Evolutionary conservation across 2,888 invertebrate genomes (phyloP), one percentile per base, ranked within the genome.

Genomic region (Baccha elongata): DNA sequence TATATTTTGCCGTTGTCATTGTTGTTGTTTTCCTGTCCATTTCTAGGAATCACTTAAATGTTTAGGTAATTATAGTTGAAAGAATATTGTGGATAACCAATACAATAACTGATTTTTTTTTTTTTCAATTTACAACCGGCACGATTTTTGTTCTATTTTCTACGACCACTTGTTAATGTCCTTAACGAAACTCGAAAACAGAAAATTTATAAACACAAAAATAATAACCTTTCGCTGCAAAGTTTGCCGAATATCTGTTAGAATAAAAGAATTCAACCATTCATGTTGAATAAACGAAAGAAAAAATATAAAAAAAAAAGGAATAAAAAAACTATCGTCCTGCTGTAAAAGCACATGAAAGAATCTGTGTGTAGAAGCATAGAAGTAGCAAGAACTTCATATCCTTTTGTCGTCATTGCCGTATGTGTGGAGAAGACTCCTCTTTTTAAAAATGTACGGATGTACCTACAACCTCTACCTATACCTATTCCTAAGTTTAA

Each of bases 191-290:
- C 8, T 42, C 23, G 40, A 55, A 74, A 64, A 69, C 60, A 65
- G 50, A 84, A 75, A 69, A 55, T 50, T n/a, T 26, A 15, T 40
- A 11, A 62, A 52, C 58, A 11, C 53, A 58, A 74, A 42, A 60
- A 60, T 44, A n/a, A 44, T 60, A 83, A 71, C 84, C 84, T 84
- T 84, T 79, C 84, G 69, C 79, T 35, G 65, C 84, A 74, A 74
- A 84, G 84, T 84, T 84, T 84, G 69, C 60, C 40, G 79, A 73
- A 69, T 79, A 79, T 84, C 84, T 84, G 79, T 60, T 17, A 44
- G 29, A 42, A 29, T 44, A 74, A 84, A 83, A 83, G 72, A 78
- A 78, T 78, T 80, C 64, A 37, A 60, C 48, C 73, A 74, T 80
- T 83, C 71, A 83, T 64, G 83, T 68, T 78, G 83, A 73, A 73